Percentiles rank a stretch among this genome's conserved stretches.
Evolutionary conservation across 2,797 vertebrate genomes (phyloP).

Genomic region (Sitta carolinensis): DNA sequence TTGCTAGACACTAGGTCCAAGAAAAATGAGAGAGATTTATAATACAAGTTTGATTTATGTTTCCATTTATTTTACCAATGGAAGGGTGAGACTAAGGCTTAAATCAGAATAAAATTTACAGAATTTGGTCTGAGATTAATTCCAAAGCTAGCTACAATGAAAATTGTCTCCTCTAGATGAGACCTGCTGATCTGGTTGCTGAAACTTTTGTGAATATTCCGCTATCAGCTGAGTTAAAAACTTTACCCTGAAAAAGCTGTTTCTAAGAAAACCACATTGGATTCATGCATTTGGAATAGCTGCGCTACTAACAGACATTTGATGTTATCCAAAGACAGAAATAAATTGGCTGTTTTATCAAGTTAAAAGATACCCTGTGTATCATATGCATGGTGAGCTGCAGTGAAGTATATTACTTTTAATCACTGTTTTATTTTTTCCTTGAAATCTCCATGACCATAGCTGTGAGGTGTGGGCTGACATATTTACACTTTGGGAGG

Average conservation of each 20-base stretch:
- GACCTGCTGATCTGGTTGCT: not conserved
- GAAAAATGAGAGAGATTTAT: not conserved
- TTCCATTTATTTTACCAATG: not conserved
- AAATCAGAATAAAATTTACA: not conserved
- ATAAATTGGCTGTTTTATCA: not conserved
- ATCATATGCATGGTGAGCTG: not conserved
- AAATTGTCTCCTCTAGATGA: not conserved
- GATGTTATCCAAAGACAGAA: not conserved
- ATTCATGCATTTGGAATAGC: not conserved
- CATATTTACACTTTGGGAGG: not conserved
- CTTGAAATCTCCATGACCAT: not conserved
- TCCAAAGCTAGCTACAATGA: not conserved
- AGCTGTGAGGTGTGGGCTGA: not conserved
- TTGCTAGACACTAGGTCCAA: not conserved
- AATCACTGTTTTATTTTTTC: not conserved
- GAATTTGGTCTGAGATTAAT: not conserved
- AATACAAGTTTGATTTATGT: conserved; percentile 18
- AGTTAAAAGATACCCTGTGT: not conserved
- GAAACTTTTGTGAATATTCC: not conserved
- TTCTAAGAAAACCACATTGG: not conserved
- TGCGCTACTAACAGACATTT: not conserved
- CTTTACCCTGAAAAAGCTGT: not conserved
- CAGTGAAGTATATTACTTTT: not conserved
- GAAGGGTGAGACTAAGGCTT: not conserved
- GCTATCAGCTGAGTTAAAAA: not conserved